phyloP scores from a whole-genome alignment of 2,113 vertebrate species.

The Rhagologus leucostigma region DNA sequence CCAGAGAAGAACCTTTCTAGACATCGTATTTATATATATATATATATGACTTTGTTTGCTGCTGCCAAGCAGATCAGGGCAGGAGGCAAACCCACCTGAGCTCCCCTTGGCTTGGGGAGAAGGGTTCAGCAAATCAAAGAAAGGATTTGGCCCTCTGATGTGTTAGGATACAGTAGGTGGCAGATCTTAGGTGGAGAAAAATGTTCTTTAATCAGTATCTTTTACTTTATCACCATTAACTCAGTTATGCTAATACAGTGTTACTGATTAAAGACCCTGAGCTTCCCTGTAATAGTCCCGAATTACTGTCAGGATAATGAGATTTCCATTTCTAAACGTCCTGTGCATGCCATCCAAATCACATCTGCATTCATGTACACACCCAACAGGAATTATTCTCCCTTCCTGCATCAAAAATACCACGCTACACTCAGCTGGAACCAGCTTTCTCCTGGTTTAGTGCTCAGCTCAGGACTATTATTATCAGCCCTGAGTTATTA shows the following conservation, averaged over 20 bases:
- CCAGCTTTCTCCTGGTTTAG: neutral
- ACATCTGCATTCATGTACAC: neutral
- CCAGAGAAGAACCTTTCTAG: neutral
- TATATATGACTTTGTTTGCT: neutral
- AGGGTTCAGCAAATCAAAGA: neutral
- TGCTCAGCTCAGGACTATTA: neutral
- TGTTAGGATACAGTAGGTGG: neutral
- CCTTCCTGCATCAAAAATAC: neutral
- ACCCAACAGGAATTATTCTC: neutral
- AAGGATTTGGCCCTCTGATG: neutral
- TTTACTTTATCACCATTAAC: slow-evolving; percentile 12
- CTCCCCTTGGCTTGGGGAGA: neutral
- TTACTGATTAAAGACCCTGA: slow-evolving; percentile 9
- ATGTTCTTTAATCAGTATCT: neutral
- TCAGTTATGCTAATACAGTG: neutral
- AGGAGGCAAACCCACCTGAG: neutral
- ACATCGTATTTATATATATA: no score
- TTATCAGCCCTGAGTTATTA: neutral
- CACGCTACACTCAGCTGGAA: neutral
- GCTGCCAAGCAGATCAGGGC: neutral
- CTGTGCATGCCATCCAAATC: neutral
- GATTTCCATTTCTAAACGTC: neutral
- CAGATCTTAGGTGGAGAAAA: neutral
- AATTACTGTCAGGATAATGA: slow-evolving; percentile 17
- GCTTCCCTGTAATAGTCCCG: neutral